Conservation (phyloP, 2,113 vertebrate species). For the Muscicapa adusta region DNA sequence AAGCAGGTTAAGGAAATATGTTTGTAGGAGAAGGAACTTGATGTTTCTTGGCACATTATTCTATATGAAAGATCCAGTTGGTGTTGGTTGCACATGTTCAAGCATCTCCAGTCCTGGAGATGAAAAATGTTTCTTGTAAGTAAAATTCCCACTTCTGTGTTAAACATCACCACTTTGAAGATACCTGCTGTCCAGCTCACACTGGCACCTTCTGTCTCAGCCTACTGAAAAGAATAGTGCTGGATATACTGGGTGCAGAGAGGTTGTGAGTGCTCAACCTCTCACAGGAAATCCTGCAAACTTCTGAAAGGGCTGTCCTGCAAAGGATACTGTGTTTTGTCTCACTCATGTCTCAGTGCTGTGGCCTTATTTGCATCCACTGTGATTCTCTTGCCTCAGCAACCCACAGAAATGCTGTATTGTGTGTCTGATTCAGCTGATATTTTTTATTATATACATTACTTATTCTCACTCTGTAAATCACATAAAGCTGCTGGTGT, state of each 20-base stretch:
- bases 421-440: accelerated
- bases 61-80: not conserved
- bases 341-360: not conserved
- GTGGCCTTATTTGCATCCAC: not conserved
- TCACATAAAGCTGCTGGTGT: not conserved
- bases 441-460: not conserved
- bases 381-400: not conserved
- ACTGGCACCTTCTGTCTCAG: not conserved
- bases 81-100: not conserved
- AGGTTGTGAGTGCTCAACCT: not conserved
- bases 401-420: not conserved
- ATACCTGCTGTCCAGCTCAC: not conserved
- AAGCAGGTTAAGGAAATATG: not conserved
- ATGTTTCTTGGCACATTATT: not conserved
- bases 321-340: not conserved
- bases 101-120: not conserved
- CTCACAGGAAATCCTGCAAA: not conserved
- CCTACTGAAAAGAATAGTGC: not conserved
- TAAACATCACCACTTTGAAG: not conserved
- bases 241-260: not conserved
- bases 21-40: not conserved
- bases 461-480: not conserved
- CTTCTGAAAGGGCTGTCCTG: not conserved
- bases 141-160: not conserved
- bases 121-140: not conserved